Conservation (phyloP, 1,140 invertebrate species). For the Trypoxylus dichotomus region DNA sequence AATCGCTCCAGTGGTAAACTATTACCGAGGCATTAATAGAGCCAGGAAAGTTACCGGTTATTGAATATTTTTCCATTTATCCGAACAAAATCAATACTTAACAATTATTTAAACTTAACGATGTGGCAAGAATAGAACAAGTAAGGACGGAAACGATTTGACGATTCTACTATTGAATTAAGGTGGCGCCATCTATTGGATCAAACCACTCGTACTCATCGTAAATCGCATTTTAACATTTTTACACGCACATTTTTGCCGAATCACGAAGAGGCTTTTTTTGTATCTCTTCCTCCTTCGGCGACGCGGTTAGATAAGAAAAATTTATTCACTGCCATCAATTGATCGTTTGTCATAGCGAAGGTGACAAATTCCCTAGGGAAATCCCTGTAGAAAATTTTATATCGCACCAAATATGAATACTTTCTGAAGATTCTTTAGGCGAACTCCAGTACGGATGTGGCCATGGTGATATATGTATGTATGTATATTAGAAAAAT, state of each 20-base stretch:
- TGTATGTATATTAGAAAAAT: too few species aligned
- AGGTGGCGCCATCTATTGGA: not conserved
- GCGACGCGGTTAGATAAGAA: not conserved
- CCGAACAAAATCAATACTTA: too few species aligned
- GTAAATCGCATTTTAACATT: slow-evolving; percentile 10
- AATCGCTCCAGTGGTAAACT: too few species aligned
- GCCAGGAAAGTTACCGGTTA: too few species aligned
- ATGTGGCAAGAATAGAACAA: not conserved
- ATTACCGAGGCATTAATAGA: too few species aligned
- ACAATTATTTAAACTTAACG: too few species aligned
- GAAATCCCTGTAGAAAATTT: not conserved
- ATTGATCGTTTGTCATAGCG: not conserved
- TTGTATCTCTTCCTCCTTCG: not conserved
- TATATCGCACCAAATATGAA: too few species aligned
- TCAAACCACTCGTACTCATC: not conserved
- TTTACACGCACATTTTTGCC: not conserved
- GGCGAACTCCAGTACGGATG: too few species aligned
- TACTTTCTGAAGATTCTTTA: too few species aligned
- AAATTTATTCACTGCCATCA: not conserved
- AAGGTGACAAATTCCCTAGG: not conserved
- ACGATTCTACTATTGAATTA: not conserved
- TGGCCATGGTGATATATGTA: too few species aligned
- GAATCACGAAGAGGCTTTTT: not conserved
- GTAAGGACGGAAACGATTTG: not conserved
- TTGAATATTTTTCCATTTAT: too few species aligned